Base-by-base conservation (phyloP, 2,113 vertebrate species). In the Clarias gariepinus region DNA sequence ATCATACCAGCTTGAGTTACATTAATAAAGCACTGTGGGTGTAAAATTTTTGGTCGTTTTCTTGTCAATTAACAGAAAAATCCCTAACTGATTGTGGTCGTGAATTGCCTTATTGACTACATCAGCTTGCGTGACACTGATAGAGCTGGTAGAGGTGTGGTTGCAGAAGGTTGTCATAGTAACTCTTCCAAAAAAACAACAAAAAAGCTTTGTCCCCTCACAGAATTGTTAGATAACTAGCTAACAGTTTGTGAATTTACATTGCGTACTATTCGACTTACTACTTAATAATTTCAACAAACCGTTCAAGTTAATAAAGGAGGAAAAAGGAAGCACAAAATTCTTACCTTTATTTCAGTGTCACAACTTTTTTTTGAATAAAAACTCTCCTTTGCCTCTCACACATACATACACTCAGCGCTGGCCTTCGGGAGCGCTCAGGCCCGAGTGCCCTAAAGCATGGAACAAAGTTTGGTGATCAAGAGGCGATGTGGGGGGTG, bases 401-500 rank as follows among this genome's bases (percentile, higher is more conserved):
- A 71, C 68, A 19, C 68, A 71, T 33, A 36, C 28, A 71, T 7
- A 76, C 61, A 88, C 58, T 89, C n/a, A 81, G 84, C 89, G 92
- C 91, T 88, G 89, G 90, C 91, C 41, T 89, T 47, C 87, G 76
- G 88, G 81, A 86, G 90, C 91, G 90, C 89, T 94, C 83, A 93
- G 94, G 91, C 92, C 92, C 92, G 90, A 93, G 18, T 64, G 74
- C 86, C 66, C 53, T 47, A 76, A 58, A 88, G 86, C 77, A 82
- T 84, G 58, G 53, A 93, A 93, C 92, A 94, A 95, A 95, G 93
- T 95, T 94, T 92, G 90, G 88, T 92, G 93, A 92, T 94, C 92
- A 93, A 87, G 87, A 91, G 93, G 92, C 92, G 92, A 90, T 90
- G 1, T 36, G 33, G 33, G 55, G 91, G 89, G 90, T 84, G 87